These are phyloP conservation scores for Hepsetus odoe DNA, from an alignment of 2,113 vertebrate genomes.

Conservation along the genomic window DNA sequence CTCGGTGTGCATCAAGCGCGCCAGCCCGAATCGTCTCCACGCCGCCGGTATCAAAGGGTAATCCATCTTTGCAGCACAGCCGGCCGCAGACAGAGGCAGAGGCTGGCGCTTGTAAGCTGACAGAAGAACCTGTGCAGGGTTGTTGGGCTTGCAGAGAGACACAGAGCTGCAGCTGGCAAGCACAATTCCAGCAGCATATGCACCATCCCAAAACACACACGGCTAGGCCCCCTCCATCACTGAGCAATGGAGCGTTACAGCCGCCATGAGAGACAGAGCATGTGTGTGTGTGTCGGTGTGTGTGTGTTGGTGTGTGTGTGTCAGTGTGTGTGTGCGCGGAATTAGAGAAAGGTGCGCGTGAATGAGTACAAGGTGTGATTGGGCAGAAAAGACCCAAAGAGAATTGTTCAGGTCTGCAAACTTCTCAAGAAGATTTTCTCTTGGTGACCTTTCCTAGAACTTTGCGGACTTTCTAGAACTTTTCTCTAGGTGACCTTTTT, in stretches of 20 bases:
- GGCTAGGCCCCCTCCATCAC: constrained; percentile 48
- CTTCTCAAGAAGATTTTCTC: too few relatives aligned
- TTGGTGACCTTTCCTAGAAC: too few relatives aligned
- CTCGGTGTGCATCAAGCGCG: constrained; percentile 43
- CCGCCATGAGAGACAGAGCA: constrained; percentile 26
- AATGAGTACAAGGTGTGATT: not conserved
- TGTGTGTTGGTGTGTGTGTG: constrained; percentile 41
- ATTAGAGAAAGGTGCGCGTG: not conserved
- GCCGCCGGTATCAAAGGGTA: constrained; percentile 56
- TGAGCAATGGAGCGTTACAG: constrained; percentile 56
- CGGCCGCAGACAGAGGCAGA: constrained; percentile 51
- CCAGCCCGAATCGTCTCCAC: constrained; percentile 36
- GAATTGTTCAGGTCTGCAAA: not conserved
- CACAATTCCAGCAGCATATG: constrained; percentile 57
- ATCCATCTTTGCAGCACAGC: constrained; percentile 61
- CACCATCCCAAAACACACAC: constrained; percentile 50
- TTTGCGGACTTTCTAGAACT: too few relatives aligned
- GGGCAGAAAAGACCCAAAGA: not conserved
- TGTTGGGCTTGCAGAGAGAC: constrained; percentile 53
- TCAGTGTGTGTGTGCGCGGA: too few relatives aligned
- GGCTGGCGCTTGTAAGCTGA: constrained; percentile 57
- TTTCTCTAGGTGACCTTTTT: too few relatives aligned
- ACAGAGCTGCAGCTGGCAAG: constrained; percentile 56
- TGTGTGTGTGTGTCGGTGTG: constrained; percentile 31
- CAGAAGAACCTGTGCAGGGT: constrained; percentile 57